Percentiles rank a stretch among this genome's conserved stretches.
Evolutionary conservation across 2,113 vertebrate species (phyloP).

Genomic region (Pitta sordida): DNA sequence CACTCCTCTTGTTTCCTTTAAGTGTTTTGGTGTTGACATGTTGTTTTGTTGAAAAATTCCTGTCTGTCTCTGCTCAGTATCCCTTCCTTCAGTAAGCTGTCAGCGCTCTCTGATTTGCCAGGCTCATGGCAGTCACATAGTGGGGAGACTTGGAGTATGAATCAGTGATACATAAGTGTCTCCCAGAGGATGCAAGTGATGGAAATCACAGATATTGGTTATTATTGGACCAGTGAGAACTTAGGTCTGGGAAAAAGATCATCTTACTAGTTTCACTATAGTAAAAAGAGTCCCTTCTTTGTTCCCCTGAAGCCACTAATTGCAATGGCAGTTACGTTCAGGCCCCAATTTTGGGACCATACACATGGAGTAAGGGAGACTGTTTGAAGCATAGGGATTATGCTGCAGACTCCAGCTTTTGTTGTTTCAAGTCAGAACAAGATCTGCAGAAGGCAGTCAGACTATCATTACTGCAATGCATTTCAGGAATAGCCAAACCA

Average conservation of each 20-base stretch:
- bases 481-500: constrained; percentile 20
- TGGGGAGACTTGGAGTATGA: neutral
- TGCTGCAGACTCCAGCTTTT: neutral
- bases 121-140: neutral
- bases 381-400: neutral
- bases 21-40: constrained; percentile 29
- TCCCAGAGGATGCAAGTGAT: constrained; percentile 13
- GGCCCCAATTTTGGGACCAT: neutral
- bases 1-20: neutral
- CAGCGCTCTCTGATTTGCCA: constrained; percentile 12
- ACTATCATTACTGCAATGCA: neutral
- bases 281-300: constrained; percentile 30
- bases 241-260: constrained; percentile 31
- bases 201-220: constrained; percentile 53
- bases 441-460: neutral
- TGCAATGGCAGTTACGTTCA: neutral
- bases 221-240: constrained; percentile 41
- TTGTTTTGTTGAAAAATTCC: constrained; percentile 42
- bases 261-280: neutral
- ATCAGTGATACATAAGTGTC: neutral
- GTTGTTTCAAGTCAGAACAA: neutral
- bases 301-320: constrained; percentile 14
- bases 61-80: constrained; percentile 3
- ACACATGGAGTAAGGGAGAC: neutral
- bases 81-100: constrained; percentile 24